Evolutionary conservation across 2,113 vertebrate species (phyloP).

Genomic region (Micronycteris hirsuta): DNA sequence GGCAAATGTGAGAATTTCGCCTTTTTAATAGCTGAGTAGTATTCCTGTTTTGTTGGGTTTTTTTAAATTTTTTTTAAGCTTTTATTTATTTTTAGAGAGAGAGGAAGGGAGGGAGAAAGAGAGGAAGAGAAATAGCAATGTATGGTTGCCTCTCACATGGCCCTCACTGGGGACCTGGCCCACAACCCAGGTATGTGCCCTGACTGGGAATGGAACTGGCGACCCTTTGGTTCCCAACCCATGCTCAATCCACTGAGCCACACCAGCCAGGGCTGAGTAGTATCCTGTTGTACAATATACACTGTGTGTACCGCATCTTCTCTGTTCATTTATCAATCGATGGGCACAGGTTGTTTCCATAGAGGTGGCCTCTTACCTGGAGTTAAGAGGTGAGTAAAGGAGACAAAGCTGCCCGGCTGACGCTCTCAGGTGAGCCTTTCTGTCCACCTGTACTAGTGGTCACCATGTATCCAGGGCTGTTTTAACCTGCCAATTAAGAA

Average conservation of each 20-base stretch:
- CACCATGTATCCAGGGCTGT: not conserved
- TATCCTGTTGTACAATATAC: not conserved
- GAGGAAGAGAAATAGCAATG: too few species aligned
- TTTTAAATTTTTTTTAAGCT: too few species aligned
- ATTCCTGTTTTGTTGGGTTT: too few species aligned
- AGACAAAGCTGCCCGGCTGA: not conserved
- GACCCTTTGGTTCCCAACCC: too few species aligned
- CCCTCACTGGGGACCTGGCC: too few species aligned
- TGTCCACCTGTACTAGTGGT: not conserved
- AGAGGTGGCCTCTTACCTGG: not conserved
- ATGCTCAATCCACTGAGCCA: too few species aligned
- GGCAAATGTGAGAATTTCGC: not conserved
- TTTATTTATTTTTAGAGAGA: too few species aligned
- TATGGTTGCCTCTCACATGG: too few species aligned
- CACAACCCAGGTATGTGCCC: too few species aligned
- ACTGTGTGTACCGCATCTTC: not conserved
- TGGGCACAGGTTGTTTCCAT: not conserved
- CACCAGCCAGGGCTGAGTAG: too few species aligned
- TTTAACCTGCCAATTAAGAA: not conserved
- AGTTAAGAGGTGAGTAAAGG: not conserved
- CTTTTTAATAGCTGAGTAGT: not conserved
- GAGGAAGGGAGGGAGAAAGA: too few species aligned
- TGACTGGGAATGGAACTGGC: too few species aligned
- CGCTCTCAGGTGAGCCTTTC: not conserved
- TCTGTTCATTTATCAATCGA: not conserved